Base-by-base conservation (phyloP, 2,797 vertebrate species). In the Eutrigla gurnardus region DNA sequence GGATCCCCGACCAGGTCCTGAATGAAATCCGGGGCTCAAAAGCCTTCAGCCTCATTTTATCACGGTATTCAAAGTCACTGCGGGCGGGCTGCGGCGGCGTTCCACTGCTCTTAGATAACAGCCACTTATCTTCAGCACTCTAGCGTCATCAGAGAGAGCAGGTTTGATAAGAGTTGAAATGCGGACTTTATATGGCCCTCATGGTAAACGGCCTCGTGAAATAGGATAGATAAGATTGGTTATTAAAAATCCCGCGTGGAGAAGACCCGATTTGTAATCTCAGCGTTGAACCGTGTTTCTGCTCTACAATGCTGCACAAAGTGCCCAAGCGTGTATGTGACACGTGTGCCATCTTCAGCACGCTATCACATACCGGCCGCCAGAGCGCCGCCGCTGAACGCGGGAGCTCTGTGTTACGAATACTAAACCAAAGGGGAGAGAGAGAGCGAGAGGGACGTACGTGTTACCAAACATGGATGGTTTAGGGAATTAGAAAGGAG, bases 151-250 rank as follows among this genome's bases (percentile, higher is more conserved):
- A 82, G 84, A 89, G 90, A 91, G 90, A 86, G 85, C 52, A 77
- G 78, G 84, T 77, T 90, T 86, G 92, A 92, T 93, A 94, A 91
- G 86, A 80, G 83, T 72, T 85, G 82, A 90, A 92, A 92, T 89
- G 83, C 71, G 82, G 86, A 87, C 90, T 83, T 73, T 83, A 77
- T 89, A 91, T 83, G 89, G 84, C 85, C 80, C 77, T 89, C 89
- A 93, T 93, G 85, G 86, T 87, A 91, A 92, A 89, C 35, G 73
- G 75, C 63, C 80, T 80, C 64, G 47, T 84, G 87, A 83, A 92
- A 91, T 75, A 36, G 86, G 69, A 65, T 0, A 82, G 91, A 92
- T 92, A 91, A 91, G 86, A 84, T 84, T 81, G 73, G 86, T 86
- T 88, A 92, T 91, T 91, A 91, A 92, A 65, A 92, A 81, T 76